phyloP scores from a whole-genome alignment of 2,797 vertebrate species.

The Bradypus variegatus region DNA sequence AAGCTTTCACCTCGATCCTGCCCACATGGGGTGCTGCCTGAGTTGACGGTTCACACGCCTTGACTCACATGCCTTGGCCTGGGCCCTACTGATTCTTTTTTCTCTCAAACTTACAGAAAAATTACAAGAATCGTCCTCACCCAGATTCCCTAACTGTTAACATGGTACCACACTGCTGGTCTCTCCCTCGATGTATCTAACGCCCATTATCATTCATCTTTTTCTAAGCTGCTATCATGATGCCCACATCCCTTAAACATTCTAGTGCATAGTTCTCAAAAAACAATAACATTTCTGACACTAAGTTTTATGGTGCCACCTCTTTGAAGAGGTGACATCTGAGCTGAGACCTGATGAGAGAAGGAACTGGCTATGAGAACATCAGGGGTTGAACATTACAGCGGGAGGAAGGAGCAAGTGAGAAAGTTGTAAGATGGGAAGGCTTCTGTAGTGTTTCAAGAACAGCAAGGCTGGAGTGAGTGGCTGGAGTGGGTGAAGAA shows the following conservation, averaged over 20 bases:
- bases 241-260: not conserved
- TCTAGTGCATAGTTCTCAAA: not conserved
- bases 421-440: not conserved
- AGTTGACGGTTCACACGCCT: not conserved
- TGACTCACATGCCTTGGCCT: not conserved
- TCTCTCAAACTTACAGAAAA: not conserved
- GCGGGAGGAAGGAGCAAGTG: not conserved
- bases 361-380: not conserved
- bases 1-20: not conserved
- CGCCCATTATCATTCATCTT: not conserved
- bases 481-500: not conserved
- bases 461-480: not conserved
- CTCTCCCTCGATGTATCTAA: not conserved
- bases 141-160: not conserved
- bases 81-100: slow-evolving; percentile 38
- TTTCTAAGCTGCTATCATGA: not conserved
- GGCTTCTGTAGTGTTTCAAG: not conserved
- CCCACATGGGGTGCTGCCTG: not conserved
- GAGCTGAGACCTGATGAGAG: not conserved
- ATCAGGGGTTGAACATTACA: not conserved
- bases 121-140: not conserved
- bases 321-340: not conserved
- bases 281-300: not conserved
- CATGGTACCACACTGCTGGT: not conserved
- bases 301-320: not conserved